These are phyloP conservation scores for Idaea aversata DNA, from an alignment of 2,888 invertebrate species.

Conservation along the genomic window DNA sequence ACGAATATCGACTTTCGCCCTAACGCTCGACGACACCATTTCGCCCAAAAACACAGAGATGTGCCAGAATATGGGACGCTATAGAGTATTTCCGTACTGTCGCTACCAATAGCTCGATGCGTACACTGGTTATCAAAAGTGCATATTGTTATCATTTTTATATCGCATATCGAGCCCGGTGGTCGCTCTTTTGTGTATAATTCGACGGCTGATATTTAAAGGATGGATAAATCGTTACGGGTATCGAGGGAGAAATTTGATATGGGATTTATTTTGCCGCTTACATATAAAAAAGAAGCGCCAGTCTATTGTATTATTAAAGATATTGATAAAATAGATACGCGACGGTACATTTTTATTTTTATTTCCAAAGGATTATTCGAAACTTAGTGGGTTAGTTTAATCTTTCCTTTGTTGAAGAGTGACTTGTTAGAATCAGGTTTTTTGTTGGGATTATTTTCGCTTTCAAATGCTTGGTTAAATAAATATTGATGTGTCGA, in stretches of 20 bases:
- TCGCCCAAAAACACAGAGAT: constrained; percentile 62
- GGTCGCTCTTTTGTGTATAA: constrained; percentile 40
- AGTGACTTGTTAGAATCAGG: constrained; percentile 49
- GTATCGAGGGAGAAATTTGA: constrained; percentile 53
- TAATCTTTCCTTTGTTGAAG: constrained; percentile 51
- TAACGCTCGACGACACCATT: constrained; percentile 57
- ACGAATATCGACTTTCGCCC: constrained; percentile 72
- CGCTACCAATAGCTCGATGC: constrained; percentile 57
- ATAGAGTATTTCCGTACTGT: constrained; percentile 74
- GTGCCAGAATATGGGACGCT: constrained; percentile 73
- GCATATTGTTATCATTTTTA: constrained; percentile 48
- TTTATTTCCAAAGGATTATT: constrained; percentile 61
- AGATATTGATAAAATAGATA: constrained; percentile 69
- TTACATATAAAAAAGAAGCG: constrained; percentile 47
- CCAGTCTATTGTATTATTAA: constrained; percentile 56
- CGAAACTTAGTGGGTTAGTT: constrained; percentile 54
- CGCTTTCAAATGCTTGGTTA: constrained; percentile 50
- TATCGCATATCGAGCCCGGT: constrained; percentile 32
- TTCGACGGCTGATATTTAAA: constrained; percentile 35
- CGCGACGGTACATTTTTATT: constrained; percentile 54
- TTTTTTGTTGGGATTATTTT: constrained; percentile 43
- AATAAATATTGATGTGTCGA: constrained; percentile 60
- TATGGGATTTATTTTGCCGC: constrained; percentile 52
- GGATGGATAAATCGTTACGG: constrained; percentile 46
- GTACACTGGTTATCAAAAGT: constrained; percentile 62